Percentiles rank a stretch among this genome's conserved stretches.
phyloP scores from a whole-genome alignment of 2,797 vertebrate species.

The Cichlasoma orientale region DNA sequence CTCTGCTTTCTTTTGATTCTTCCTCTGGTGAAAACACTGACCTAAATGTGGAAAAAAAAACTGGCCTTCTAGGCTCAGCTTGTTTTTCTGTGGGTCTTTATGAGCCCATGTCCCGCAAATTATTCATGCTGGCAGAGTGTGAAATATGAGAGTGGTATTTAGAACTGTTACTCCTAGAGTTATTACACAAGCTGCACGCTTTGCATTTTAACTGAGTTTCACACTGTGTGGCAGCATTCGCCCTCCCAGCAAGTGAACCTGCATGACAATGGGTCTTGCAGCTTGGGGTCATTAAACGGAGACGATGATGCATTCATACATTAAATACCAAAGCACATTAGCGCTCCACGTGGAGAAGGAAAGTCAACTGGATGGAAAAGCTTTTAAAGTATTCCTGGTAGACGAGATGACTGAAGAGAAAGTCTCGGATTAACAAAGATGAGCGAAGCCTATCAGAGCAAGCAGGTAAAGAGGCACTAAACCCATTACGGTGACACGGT shows the following conservation, averaged over 20 bases:
- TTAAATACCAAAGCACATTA: constrained; percentile 12
- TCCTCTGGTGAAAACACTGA: constrained; percentile 14
- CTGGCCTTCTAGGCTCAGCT: not conserved
- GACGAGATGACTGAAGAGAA: not conserved
- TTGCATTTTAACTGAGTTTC: not conserved
- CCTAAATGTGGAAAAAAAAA: not conserved
- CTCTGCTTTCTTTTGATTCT: constrained; percentile 18
- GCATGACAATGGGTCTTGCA: not conserved
- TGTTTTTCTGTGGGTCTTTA: not conserved
- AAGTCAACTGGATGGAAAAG: not conserved
- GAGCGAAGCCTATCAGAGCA: constrained; percentile 12
- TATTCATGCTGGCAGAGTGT: constrained; percentile 7
- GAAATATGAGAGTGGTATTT: constrained; percentile 27
- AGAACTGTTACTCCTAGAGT: not conserved
- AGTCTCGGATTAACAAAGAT: constrained; percentile 39
- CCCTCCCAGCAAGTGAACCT: not conserved
- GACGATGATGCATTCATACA: not conserved
- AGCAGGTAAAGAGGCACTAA: constrained; percentile 9
- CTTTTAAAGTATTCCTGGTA: not conserved
- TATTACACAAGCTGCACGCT: not conserved
- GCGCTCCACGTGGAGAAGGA: not conserved
- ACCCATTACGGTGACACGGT: constrained; percentile 11
- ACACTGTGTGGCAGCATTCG: not conserved
- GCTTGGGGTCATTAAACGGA: constrained; percentile 20
- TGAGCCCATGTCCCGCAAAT: not conserved